A percentile compares a stretch with the other conserved stretches of the same genome.
phyloP scores from a whole-genome alignment of 2,888 invertebrate species.

The Microplitis deprimator region DNA sequence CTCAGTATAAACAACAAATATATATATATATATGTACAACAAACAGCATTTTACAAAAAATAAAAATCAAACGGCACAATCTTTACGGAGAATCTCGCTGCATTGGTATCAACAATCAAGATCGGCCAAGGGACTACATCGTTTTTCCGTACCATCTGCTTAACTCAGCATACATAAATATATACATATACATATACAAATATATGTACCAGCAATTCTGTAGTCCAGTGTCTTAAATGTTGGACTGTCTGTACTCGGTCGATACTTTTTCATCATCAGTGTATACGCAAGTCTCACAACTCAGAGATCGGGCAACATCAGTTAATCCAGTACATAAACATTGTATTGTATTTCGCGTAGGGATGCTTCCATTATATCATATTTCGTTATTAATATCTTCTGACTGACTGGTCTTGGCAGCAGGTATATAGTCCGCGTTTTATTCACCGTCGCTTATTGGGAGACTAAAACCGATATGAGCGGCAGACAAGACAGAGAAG shows the following conservation, averaged over 20 bases:
- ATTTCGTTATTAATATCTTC: conserved; percentile 72
- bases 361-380: conserved; percentile 70
- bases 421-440: conserved; percentile 63
- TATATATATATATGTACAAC: not conserved
- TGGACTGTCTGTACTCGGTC: conserved; percentile 33
- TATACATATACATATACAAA: not conserved
- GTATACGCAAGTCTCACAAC: conserved; percentile 19
- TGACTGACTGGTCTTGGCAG: conserved; percentile 67
- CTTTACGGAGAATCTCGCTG: conserved; percentile 27
- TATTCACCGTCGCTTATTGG: conserved; percentile 57
- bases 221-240: conserved; percentile 40
- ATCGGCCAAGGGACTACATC: conserved; percentile 43
- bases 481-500: conserved; percentile 45
- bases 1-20: not conserved
- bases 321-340: conserved; percentile 70
- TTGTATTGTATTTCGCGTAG: conserved; percentile 68
- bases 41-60: conserved; percentile 50
- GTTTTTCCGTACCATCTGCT: conserved; percentile 62
- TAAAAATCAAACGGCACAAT: conserved; percentile 54
- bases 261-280: conserved; percentile 48
- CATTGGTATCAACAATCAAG: not conserved
- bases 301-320: conserved; percentile 57
- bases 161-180: conserved; percentile 24
- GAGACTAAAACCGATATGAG: conserved; percentile 13
- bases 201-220: conserved; percentile 41